Percentiles rank a stretch among this genome's conserved stretches.
These are phyloP conservation scores for Acanthopleura granulata DNA, from an alignment of 2,888 invertebrate genomes.

Conservation along the genomic window DNA sequence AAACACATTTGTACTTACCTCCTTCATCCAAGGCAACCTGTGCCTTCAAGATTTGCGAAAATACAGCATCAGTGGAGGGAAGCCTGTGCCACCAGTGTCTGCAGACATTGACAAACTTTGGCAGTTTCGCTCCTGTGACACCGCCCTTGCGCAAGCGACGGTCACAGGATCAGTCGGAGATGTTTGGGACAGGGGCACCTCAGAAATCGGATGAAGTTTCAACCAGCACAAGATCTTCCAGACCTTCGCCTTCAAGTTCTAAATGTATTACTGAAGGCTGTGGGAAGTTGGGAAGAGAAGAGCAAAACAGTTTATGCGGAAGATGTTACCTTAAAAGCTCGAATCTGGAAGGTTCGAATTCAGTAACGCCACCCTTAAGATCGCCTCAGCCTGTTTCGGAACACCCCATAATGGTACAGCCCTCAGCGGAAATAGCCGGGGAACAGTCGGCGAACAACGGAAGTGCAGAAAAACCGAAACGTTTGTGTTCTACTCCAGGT, in stretches of 20 bases:
- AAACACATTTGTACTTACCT: too few relatives aligned
- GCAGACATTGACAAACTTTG: too few relatives aligned
- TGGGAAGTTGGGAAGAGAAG: conserved; percentile 27
- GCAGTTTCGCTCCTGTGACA: too few relatives aligned
- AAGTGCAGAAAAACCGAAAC: not conserved
- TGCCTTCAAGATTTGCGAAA: too few relatives aligned
- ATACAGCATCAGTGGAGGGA: too few relatives aligned
- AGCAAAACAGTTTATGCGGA: conserved; percentile 34
- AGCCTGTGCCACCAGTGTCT: too few relatives aligned
- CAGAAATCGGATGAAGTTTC: not conserved
- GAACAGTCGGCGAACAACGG: too few relatives aligned
- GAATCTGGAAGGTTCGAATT: not conserved
- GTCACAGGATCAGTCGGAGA: not conserved
- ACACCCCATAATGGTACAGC: not conserved
- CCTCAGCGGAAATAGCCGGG: not conserved
- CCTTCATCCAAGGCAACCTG: too few relatives aligned
- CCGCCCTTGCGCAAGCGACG: too few relatives aligned
- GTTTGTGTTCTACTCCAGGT: not conserved
- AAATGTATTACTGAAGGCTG: conserved; percentile 32
- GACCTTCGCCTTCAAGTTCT: not conserved
- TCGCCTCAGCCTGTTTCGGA: not conserved
- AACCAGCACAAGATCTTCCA: not conserved
- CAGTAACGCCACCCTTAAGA: not conserved
- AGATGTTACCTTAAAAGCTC: conserved; percentile 30
- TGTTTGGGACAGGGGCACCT: not conserved